A percentile compares a stretch with the other conserved stretches of the same genome.
Evolutionary conservation across 2,113 vertebrate genomes (phyloP).

Genomic region (Marcusenius ussheri): DNA sequence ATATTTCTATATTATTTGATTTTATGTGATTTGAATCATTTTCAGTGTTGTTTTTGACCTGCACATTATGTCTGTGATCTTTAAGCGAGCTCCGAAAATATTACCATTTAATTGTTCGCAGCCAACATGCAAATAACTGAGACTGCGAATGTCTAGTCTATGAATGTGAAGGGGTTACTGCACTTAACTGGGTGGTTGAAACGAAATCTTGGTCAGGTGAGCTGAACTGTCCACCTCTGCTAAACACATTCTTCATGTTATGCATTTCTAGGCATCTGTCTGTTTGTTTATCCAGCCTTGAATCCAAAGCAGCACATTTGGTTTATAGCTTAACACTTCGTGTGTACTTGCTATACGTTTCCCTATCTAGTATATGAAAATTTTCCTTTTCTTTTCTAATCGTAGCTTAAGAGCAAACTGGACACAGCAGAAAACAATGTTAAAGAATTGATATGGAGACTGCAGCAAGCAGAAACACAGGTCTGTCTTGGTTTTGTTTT

Average conservation of each 20-base stretch:
- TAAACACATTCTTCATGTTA: background rate
- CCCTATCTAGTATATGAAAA: too few relatives aligned
- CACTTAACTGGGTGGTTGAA: background rate
- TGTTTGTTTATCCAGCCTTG: background rate
- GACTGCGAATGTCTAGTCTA: background rate
- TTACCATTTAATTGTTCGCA: too few relatives aligned
- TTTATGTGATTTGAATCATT: background rate
- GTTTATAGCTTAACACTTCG: background rate
- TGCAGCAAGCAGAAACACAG: conserved; percentile 80
- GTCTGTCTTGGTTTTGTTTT: conserved; percentile 60
- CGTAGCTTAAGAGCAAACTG: conserved; percentile 77
- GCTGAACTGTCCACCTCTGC: background rate
- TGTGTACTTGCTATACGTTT: too few relatives aligned
- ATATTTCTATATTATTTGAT: background rate
- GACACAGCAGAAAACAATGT: conserved; percentile 80
- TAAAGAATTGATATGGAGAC: conserved; percentile 69
- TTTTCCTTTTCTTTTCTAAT: conserved; percentile 29
- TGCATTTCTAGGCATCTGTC: background rate
- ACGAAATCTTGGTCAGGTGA: background rate
- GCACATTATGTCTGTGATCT: background rate
- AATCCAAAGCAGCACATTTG: background rate
- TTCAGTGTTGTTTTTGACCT: background rate
- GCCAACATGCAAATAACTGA: background rate
- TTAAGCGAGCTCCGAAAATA: background rate
- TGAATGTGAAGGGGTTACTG: background rate